Evolutionary conservation across 2,797 vertebrate genomes (phyloP), one percentile per base, ranked within the genome.

Genomic region (Saxicola maurus): DNA sequence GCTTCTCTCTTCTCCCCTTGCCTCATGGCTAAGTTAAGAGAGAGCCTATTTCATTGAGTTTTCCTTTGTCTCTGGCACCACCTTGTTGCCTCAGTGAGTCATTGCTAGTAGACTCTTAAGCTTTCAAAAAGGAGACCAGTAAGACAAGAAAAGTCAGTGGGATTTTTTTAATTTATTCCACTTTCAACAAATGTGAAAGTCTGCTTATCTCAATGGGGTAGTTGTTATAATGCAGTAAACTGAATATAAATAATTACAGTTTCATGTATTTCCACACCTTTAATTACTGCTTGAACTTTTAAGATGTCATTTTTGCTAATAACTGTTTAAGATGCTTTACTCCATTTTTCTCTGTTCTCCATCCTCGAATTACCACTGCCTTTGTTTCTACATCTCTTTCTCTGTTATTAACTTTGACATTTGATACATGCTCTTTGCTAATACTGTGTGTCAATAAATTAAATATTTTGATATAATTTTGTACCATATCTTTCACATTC

Each of bases 41-140:
- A 71, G 13, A 45, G 18, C 4, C 23, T 10, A 4, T 46, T 27
- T 57, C 24, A 3, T 4, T 46, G 55, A 42, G 17, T 89, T 92
- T 93, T 86, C 37, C 76, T 90, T 93, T 94, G 91, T 72, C 77
- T 94, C 74, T 96, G 92, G 90, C 93, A 86, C 96, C 95, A 93
- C 91, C 95, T 94, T 84, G 91, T 93, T 62, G 92, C 76, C n/a
- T 73, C 53, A 61, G 3, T 11, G 45, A 53, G 90, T 89, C 82
- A 94, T 87, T 92, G 19, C 92, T 27, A 38, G 56, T 42, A 73
- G 28, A 46, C 13, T 28, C 11, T 27, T 51, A 31, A 68, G 16
- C 18, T 30, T 42, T 53, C 17, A 35, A n/a, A 49, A 68, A 55
- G 48, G 25, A 21, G n/a, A 69, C 33, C 27, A 6, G 18, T 31